A percentile compares a stretch with the other conserved stretches of the same genome.
Evolutionary conservation across 2,113 vertebrate genomes (phyloP).

Genomic region (Tapirus terrestris): DNA sequence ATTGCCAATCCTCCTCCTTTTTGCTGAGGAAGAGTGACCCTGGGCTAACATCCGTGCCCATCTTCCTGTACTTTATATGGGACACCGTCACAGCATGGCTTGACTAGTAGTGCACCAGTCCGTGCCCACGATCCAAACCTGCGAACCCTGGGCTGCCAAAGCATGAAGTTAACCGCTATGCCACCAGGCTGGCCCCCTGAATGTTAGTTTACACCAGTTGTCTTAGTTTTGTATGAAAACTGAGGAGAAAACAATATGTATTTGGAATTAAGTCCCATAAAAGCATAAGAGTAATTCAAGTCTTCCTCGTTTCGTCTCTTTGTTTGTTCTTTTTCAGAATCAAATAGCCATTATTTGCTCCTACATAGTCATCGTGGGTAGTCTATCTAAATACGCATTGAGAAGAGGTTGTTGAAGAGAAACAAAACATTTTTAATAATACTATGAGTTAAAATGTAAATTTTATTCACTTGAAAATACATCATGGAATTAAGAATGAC

Average conservation of each 20-base stretch:
- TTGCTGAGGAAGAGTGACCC: too few species aligned
- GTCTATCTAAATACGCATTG: neutral
- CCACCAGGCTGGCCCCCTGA: neutral
- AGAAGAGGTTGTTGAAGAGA: neutral
- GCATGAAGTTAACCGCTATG: too few species aligned
- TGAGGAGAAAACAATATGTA: neutral
- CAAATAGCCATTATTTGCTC: neutral
- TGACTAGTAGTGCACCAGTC: too few species aligned
- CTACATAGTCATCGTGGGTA: neutral
- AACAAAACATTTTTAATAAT: neutral
- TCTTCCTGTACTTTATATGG: too few species aligned
- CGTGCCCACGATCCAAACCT: too few species aligned
- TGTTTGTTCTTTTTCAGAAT: neutral
- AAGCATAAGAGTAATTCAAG: neutral
- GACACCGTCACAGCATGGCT: too few species aligned
- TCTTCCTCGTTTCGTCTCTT: neutral
- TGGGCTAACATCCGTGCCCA: too few species aligned
- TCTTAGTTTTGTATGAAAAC: constrained; percentile 21
- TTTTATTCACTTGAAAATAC: neutral
- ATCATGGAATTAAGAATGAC: neutral
- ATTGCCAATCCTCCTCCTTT: too few species aligned
- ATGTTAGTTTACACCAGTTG: neutral
- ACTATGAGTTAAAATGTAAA: neutral
- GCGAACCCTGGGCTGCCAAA: too few species aligned
- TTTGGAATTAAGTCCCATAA: neutral